Percentiles rank a stretch among this genome's conserved stretches.
phyloP scores from a whole-genome alignment of 2,113 vertebrate species.

The Pterocles gutturalis region DNA sequence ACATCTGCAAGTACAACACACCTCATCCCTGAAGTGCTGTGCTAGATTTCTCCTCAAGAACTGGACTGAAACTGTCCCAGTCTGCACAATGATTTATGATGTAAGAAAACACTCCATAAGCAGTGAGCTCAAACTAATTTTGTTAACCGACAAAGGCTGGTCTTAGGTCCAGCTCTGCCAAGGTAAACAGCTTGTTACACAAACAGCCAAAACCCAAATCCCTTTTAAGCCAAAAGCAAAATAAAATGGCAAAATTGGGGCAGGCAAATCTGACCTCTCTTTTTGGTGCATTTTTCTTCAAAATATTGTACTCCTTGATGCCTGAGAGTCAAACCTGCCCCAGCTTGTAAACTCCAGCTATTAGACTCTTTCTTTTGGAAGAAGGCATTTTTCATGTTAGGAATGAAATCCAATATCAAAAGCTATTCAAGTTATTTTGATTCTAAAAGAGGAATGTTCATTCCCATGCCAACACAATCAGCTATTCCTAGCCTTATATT shows the following conservation, averaged over 20 bases:
- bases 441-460: conserved; percentile 9
- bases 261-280: background rate
- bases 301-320: background rate
- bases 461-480: conserved; percentile 21
- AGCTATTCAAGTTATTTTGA: conserved; percentile 16
- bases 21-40: background rate
- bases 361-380: background rate
- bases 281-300: background rate
- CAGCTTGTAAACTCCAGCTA: background rate
- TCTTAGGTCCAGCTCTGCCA: conserved; percentile 26
- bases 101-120: background rate
- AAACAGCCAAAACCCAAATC: conserved; percentile 28
- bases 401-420: conserved; percentile 1
- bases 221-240: conserved; percentile 8
- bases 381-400: background rate
- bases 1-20: background rate
- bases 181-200: conserved; percentile 47
- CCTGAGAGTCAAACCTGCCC: background rate
- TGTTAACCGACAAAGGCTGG: conserved; percentile 10
- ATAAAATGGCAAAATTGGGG: background rate
- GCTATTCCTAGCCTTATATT: background rate
- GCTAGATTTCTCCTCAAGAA: background rate
- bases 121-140: background rate
- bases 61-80: background rate
- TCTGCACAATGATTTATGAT: background rate